Evolutionary conservation across 2,113 vertebrate species (phyloP).

Genomic region (Actinemys pallida): DNA sequence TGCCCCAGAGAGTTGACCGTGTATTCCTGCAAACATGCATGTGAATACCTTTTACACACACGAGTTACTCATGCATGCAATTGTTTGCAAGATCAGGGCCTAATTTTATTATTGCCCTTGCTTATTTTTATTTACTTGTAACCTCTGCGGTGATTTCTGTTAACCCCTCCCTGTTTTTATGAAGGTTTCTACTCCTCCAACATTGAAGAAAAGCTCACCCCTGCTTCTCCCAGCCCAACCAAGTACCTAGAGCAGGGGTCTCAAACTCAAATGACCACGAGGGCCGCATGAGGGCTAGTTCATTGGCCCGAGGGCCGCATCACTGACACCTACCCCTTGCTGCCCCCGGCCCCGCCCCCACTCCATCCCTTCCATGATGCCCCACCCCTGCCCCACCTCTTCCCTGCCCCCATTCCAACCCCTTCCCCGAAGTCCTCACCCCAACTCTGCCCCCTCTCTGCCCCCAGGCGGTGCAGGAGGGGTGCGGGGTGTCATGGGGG

Average conservation of each 20-base stretch:
- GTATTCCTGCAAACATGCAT: slow-evolving; percentile 26
- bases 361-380: no score
- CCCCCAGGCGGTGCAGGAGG: no score
- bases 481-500: no score
- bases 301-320: no score
- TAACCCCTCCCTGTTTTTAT: not conserved
- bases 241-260: not conserved
- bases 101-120: not conserved
- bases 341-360: no score
- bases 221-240: not conserved
- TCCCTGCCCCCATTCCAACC: no score
- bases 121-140: not conserved
- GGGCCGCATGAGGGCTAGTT: no score
- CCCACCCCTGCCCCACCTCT: no score
- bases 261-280: no score
- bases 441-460: no score
- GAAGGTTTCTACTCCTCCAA: not conserved
- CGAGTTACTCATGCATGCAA: slow-evolving; percentile 49
- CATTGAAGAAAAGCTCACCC: not conserved
- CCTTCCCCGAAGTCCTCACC: no score
- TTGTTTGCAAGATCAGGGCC: slow-evolving; percentile 40
- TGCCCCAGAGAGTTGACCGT: slow-evolving; percentile 27
- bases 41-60: not conserved
- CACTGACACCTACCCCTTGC: no score
- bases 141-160: not conserved